These are phyloP conservation scores for Typhlichthys subterraneus DNA, from an alignment of 2,797 vertebrate species.

Conservation along the genomic window DNA sequence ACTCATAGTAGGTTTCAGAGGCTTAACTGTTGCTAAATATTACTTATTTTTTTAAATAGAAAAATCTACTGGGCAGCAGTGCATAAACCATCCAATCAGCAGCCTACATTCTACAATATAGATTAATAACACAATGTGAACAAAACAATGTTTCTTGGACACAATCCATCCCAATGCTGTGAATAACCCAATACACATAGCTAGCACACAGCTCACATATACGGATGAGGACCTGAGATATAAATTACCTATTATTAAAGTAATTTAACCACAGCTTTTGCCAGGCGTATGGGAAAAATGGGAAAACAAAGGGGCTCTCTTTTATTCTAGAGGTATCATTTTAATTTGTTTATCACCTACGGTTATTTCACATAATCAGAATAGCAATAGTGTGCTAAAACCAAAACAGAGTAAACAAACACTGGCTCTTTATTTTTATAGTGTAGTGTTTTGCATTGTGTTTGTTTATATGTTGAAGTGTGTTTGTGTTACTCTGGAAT, in stretches of 20 bases:
- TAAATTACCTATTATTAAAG: neutral
- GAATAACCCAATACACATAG: too few species aligned
- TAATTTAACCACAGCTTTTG: conserved; percentile 11
- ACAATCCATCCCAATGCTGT: too few species aligned
- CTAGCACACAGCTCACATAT: neutral
- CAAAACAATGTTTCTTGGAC: too few species aligned
- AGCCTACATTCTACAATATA: too few species aligned
- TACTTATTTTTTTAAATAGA: too few species aligned
- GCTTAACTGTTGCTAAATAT: too few species aligned
- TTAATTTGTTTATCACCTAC: conserved; percentile 15
- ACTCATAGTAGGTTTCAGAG: too few species aligned
- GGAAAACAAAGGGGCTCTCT: neutral
- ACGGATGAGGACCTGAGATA: too few species aligned
- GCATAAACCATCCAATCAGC: too few species aligned
- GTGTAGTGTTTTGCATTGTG: neutral
- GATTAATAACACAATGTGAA: too few species aligned
- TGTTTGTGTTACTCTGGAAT: neutral
- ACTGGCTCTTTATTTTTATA: neutral
- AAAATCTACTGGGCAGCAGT: too few species aligned
- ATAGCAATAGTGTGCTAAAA: neutral
- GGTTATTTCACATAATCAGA: neutral
- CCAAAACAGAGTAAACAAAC: neutral
- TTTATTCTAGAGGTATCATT: conserved; percentile 5
- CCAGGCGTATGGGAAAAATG: conserved; percentile 22
- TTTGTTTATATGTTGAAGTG: neutral